Base-by-base conservation (phyloP, 2,113 vertebrate genomes). In the Saiga tatarica region DNA sequence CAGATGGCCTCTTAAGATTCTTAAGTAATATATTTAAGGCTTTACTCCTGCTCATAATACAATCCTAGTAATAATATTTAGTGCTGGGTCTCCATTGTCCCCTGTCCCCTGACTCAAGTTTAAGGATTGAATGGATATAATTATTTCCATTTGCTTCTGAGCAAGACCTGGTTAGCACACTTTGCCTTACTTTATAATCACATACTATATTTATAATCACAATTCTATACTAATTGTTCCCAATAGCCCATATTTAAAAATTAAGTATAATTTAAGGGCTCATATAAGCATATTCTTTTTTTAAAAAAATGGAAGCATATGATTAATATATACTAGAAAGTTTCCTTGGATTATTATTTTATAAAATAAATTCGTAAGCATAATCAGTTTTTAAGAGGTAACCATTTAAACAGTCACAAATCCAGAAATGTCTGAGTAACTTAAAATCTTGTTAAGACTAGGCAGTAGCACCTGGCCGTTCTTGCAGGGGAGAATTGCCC, bases 91-190 rank as follows among this genome's bases (percentile, higher is more conserved):
- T 95, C 45, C 45, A 12, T 89, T 95, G 14, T 74, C 23, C 33
- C 21, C 47, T 55, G 11, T 84, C 87, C 91, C 9, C 16, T 87
- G 71, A 92, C 60, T 93, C 33, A 71, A 67, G 39, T 57, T 23
- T 89, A 57, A 91, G 50, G 39, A 94, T 83, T 92, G 62, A 97
- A 71, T 91, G 39, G 50, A 50, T 94, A 39, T 98, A 97, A 98
- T 96, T 89, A 89, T 91, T 95, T 97, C 92, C 87, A 97, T 96
- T 96, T 93, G 47, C 91, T 33, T 96, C 45, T 74, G 60, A 95
- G 36, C 26, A 83, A 79, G 39, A 71, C 71, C 33, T 95, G n/a
- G 60, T 94, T 92, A 92, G 64, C 33, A 89, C 39, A 76, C 36
- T 57, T 87, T 87, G 79, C 79, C 50, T 96, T 96, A 83, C 30